These are phyloP conservation scores for Neoaliturus tenellus DNA, from an alignment of 2,888 invertebrate species.

Conservation along the genomic window DNA sequence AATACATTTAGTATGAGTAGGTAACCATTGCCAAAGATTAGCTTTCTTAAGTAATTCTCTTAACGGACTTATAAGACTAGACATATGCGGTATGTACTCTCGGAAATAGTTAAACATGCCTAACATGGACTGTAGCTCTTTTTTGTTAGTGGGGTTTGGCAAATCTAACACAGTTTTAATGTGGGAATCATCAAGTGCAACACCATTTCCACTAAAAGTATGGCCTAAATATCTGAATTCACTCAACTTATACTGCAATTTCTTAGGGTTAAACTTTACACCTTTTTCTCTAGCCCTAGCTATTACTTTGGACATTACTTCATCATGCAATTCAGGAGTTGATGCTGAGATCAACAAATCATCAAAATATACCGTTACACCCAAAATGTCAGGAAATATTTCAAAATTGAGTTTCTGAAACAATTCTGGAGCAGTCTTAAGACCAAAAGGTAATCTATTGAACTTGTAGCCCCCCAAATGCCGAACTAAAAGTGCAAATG, in stretches of 20 bases:
- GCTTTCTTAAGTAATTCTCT: constrained; percentile 63
- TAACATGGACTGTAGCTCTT: constrained; percentile 62
- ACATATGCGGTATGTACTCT: constrained; percentile 63
- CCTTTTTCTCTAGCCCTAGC: no score
- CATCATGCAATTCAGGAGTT: constrained; percentile 64
- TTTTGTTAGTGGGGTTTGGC: constrained; percentile 61
- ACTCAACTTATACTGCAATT: no score
- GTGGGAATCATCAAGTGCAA: no score
- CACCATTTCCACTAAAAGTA: no score
- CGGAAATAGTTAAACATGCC: constrained; percentile 63
- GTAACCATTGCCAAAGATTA: constrained; percentile 59
- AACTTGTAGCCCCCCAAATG: constrained; percentile 48
- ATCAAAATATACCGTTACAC: constrained; percentile 58
- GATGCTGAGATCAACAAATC: constrained; percentile 58
- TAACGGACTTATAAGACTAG: no score
- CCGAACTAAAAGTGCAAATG: constrained; percentile 53
- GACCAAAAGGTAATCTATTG: constrained; percentile 53
- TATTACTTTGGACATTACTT: constrained; percentile 64
- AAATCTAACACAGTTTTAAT: no score
- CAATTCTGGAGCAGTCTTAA: constrained; percentile 38
- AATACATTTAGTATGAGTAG: constrained; percentile 56
- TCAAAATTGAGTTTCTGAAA: constrained; percentile 55
- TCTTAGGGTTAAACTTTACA: no score
- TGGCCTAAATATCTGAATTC: no score
- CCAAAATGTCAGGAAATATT: constrained; percentile 56